Conservation (phyloP, 2,797 vertebrate genomes). For the Aythya fuligula region DNA sequence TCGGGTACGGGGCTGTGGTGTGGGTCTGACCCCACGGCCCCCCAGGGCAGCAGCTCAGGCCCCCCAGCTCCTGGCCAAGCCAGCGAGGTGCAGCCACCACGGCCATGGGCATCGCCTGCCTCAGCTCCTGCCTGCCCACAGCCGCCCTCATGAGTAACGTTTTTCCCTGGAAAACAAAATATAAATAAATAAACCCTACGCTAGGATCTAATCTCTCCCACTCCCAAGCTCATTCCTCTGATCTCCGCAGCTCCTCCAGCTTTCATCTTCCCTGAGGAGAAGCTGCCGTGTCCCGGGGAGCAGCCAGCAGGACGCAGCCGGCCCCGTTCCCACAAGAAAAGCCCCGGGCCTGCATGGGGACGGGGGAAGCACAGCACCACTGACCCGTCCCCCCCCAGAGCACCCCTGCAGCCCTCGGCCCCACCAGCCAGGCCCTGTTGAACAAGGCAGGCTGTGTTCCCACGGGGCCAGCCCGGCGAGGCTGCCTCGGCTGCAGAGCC, state of each 20-base stretch:
- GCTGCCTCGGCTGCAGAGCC: neutral
- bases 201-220: neutral
- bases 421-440: neutral
- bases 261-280: neutral
- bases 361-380: neutral
- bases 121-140: neutral
- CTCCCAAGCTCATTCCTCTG: neutral
- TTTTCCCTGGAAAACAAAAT: neutral
- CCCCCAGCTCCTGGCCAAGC: too few species aligned
- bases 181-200: neutral
- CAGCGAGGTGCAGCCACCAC: too few species aligned
- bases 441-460: slow-evolving; percentile 61
- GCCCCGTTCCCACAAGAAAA: neutral
- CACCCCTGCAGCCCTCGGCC: neutral
- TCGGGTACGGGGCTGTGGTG: too few species aligned
- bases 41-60: too few species aligned
- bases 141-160: neutral
- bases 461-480: neutral
- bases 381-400: neutral
- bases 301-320: neutral
- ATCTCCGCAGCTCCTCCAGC: neutral
- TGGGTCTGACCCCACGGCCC: too few species aligned
- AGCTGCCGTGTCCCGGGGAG: neutral
- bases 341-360: rapidly evolving
- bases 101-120: rapidly evolving